A percentile compares a stretch with the other conserved stretches of the same genome.
Evolutionary conservation across 1,140 invertebrate species (phyloP).

Genomic region (Spodoptera frugiperda): DNA sequence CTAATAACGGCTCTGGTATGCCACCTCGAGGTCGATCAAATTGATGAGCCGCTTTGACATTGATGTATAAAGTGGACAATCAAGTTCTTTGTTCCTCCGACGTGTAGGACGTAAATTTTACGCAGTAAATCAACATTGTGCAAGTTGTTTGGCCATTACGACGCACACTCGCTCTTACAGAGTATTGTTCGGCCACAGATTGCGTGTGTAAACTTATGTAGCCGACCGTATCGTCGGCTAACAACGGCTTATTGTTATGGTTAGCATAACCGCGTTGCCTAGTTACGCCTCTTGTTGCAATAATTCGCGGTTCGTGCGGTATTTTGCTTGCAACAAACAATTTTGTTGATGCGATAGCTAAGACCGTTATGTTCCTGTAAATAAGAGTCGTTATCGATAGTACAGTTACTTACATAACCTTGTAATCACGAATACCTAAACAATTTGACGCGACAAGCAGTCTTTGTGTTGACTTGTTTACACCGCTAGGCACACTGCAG

Average conservation of each 20-base stretch:
- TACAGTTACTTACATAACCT: constrained; percentile 33
- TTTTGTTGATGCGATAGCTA: not conserved
- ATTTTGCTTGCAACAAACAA: constrained; percentile 37
- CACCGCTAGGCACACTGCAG: constrained; percentile 55
- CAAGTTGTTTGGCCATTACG: constrained; percentile 43
- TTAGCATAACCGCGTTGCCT: constrained; percentile 66
- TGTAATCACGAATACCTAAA: constrained; percentile 56
- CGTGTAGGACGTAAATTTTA: constrained; percentile 39
- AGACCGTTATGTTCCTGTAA: not conserved
- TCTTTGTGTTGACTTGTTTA: constrained; percentile 63
- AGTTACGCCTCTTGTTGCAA: constrained; percentile 63
- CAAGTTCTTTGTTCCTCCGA: constrained; percentile 38
- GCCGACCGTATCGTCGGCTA: constrained; percentile 47
- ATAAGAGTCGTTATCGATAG: constrained; percentile 53
- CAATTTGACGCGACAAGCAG: constrained; percentile 53
- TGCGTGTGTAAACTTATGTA: constrained; percentile 53
- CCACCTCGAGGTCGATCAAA: constrained; percentile 38
- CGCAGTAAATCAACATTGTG: constrained; percentile 48
- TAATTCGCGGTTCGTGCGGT: constrained; percentile 54
- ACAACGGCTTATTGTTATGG: constrained; percentile 68
- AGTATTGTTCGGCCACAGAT: constrained; percentile 58
- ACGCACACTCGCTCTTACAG: constrained; percentile 32
- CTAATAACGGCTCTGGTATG: constrained; percentile 11
- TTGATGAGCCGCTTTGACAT: constrained; percentile 42
- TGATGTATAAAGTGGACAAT: constrained; percentile 38